Base-by-base conservation (phyloP, 1,140 invertebrate species). In the Meloidogyne hapla region DNA sequence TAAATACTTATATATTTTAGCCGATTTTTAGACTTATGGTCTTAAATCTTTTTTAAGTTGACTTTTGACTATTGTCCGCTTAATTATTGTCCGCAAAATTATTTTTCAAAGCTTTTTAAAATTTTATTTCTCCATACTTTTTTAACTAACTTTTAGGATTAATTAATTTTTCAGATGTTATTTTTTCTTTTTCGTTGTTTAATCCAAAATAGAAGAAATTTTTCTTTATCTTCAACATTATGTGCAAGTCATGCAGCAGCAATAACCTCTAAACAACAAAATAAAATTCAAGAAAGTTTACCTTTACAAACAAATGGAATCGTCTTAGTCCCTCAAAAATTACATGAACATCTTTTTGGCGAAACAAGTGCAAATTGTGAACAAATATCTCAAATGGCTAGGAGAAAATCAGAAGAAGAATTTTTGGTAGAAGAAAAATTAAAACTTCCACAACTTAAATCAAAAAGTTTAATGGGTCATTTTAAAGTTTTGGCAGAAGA, bases 391-490 rank as follows among this genome's bases (percentile, higher is more conserved):
- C 45, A 45, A 33, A 74, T 74, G 65, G 69, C 23, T 2, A 48
- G 13, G 23, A 61, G 28, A 42, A 40, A 69, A 42, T 10, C n/a
- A 33, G 13, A 3, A 13, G 25, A 45, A 40, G 45, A 42, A 13
- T 23, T 6, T 15, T 28, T 38, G 23, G 21, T 80, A 21, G 45
- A 62, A 48, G 45, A 62, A 18, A 25, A n/a, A 25, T 40, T 63
- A 23, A 28, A 82, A 48, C 75, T 79, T 18, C 80, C 79, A n/a
- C 23, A 15, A 28, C 33, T 80, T 26, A 26, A 25, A n/a, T 26
- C 65, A 25, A 23, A 67, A 61, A 68, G 42, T 77, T 66, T 77
- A 42, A 77, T 77, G 76, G 40, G 61, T 8, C 76, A 77, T 38
- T 78, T 77, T 67, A 45, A 66, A 48, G 13, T 25, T 21, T 40